Evolutionary conservation across 2,888 invertebrate species (phyloP).

Genomic region (Liodrosophila aerea): DNA sequence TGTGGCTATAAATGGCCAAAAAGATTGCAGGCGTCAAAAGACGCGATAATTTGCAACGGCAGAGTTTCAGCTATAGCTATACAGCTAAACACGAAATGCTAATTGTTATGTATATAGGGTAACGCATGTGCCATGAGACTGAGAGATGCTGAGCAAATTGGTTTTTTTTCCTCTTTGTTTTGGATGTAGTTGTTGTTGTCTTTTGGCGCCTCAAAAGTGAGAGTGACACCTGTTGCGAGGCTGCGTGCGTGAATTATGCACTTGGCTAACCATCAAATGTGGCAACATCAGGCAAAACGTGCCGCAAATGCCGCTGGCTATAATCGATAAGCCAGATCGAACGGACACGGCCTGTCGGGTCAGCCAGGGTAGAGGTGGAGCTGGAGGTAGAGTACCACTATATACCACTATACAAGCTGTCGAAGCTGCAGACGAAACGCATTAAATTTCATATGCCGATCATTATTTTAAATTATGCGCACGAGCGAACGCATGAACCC

Average conservation of each 20-base stretch:
- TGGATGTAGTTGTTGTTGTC: too few species aligned
- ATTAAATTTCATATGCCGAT: slow-evolving; percentile 73
- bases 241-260: slow-evolving; percentile 53
- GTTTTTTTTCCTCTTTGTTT: slow-evolving; percentile 12
- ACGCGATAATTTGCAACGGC: slow-evolving; percentile 52
- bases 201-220: slow-evolving; percentile 60
- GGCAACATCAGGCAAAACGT: slow-evolving; percentile 44
- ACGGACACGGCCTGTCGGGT: slow-evolving; percentile 15
- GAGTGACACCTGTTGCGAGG: slow-evolving; percentile 66
- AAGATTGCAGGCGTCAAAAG: slow-evolving; percentile 52
- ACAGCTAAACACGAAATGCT: slow-evolving; percentile 54
- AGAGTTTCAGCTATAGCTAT: slow-evolving; percentile 20
- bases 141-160: slow-evolving; percentile 31
- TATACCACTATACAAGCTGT: slow-evolving; percentile 9
- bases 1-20: slow-evolving; percentile 45
- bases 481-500: slow-evolving; percentile 61
- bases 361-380: slow-evolving; percentile 13
- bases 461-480: slow-evolving; percentile 77
- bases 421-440: slow-evolving; percentile 62
- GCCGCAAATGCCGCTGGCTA: slow-evolving; percentile 42
- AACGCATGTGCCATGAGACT: slow-evolving; percentile 17
- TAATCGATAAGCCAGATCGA: slow-evolving; percentile 64
- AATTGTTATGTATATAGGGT: slow-evolving; percentile 71
- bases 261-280: slow-evolving; percentile 46
- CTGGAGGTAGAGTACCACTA: too few species aligned